A percentile compares a stretch with the other conserved stretches of the same genome.
Evolutionary conservation across 2,113 vertebrate genomes (phyloP).

Genomic region (Sphyrna mokarran): DNA sequence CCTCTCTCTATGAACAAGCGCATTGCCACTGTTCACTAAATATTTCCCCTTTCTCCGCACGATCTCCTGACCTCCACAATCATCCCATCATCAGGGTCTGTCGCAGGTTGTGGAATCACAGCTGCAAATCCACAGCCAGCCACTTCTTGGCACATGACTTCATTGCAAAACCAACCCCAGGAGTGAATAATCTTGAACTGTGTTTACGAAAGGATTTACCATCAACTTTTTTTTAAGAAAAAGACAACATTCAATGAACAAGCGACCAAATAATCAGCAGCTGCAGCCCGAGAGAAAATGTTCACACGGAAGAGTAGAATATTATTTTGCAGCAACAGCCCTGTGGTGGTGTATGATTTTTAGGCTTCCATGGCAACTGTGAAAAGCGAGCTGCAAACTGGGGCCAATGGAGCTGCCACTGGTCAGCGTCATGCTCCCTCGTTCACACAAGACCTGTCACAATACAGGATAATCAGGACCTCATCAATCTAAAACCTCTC

Average conservation of each 20-base stretch:
- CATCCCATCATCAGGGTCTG: not conserved
- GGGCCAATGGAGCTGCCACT: not conserved
- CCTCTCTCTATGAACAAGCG: not conserved
- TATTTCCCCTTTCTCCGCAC: not conserved
- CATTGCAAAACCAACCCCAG: not conserved
- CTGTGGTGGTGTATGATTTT: not conserved
- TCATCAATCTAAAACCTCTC: not conserved
- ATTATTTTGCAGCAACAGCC: not conserved
- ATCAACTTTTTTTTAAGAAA: not conserved
- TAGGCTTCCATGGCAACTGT: not conserved
- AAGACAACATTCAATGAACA: not conserved
- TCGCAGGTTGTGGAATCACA: not conserved
- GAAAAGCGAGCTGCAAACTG: not conserved
- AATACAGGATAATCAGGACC: not conserved
- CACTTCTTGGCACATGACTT: not conserved
- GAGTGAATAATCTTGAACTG: not conserved
- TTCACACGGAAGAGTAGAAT: not conserved
- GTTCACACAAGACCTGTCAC: not conserved
- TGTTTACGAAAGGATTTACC: not conserved
- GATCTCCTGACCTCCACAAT: not conserved
- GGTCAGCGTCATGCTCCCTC: not conserved
- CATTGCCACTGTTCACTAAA: not conserved
- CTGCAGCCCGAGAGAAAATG: not conserved
- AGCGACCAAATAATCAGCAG: not conserved
- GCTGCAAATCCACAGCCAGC: not conserved